Percentiles rank a stretch among this genome's conserved stretches.
Evolutionary conservation across 2,888 invertebrate genomes (phyloP).

Genomic region (Ecliptopera silaceata): DNA sequence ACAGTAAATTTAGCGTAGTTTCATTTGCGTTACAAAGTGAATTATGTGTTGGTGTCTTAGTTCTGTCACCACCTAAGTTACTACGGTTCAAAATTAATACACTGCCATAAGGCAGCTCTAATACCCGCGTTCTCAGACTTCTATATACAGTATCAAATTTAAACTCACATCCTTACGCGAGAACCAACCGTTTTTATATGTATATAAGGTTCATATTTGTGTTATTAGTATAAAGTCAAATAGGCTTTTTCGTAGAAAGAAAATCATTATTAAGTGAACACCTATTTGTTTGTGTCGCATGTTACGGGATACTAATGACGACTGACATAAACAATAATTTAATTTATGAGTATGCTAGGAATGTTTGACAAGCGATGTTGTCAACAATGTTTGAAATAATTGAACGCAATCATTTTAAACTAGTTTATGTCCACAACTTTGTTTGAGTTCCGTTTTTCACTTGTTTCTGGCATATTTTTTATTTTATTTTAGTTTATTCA

Average conservation of each 20-base stretch:
- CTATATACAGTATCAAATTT: slow-evolving; percentile 78
- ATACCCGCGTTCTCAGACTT: slow-evolving; percentile 70
- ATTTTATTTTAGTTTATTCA: too few species aligned
- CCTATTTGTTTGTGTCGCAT: slow-evolving; percentile 80
- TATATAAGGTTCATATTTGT: slow-evolving; percentile 38
- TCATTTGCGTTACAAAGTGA: slow-evolving; percentile 82
- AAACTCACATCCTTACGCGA: slow-evolving; percentile 42
- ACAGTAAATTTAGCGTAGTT: slow-evolving; percentile 82
- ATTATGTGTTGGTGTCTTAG: slow-evolving; percentile 82
- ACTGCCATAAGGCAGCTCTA: slow-evolving; percentile 81
- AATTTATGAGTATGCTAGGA: slow-evolving; percentile 40
- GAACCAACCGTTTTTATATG: slow-evolving; percentile 37
- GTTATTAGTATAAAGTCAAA: slow-evolving; percentile 28
- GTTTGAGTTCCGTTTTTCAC: too few species aligned
- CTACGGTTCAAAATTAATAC: slow-evolving; percentile 83
- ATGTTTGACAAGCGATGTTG: slow-evolving; percentile 28
- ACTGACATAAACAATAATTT: slow-evolving; percentile 73
- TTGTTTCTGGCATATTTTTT: too few species aligned
- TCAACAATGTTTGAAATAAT: slow-evolving; percentile 16
- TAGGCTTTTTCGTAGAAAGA: slow-evolving; percentile 55
- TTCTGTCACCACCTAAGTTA: slow-evolving; percentile 82
- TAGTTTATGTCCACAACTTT: too few species aligned
- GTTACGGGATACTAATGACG: slow-evolving; percentile 78
- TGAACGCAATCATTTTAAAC: too few species aligned
- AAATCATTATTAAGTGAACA: slow-evolving; percentile 78